phyloP scores from a whole-genome alignment of 2,113 vertebrate genomes.

The Cephalopholis sonnerati region DNA sequence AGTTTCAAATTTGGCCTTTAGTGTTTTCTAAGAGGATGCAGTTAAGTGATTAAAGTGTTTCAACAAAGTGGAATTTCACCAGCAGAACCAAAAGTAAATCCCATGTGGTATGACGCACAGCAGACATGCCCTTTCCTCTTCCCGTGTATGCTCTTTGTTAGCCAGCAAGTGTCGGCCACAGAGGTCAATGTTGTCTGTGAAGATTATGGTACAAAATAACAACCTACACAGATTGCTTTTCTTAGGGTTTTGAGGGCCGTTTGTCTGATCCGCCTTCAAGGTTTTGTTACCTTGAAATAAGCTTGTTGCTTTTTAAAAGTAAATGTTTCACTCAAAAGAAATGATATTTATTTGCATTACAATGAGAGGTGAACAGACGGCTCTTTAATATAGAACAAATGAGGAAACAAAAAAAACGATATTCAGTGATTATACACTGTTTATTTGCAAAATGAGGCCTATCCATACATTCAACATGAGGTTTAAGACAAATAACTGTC shows the following conservation, averaged over 20 bases:
- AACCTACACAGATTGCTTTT: not conserved
- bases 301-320: not conserved
- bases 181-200: conserved; percentile 28
- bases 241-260: not conserved
- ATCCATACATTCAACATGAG: no score
- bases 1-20: conserved; percentile 35
- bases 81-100: conserved; percentile 40
- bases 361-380: not conserved
- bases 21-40: conserved; percentile 17
- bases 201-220: conserved; percentile 19
- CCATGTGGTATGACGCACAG: conserved; percentile 49
- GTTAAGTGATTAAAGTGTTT: conserved; percentile 48
- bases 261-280: not conserved
- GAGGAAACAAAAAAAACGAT: no score
- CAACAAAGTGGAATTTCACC: conserved; percentile 38
- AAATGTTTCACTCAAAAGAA: not conserved
- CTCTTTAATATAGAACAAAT: no score
- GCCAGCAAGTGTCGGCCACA: conserved; percentile 29
- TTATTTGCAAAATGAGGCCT: no score
- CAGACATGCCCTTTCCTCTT: conserved; percentile 53
- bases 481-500: not conserved
- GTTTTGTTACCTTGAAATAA: conserved; percentile 1
- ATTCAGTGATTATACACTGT: no score
- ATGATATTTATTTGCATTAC: not conserved
- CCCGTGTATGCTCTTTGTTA: conserved; percentile 28